Evolutionary conservation across 2,888 invertebrate genomes (phyloP), one percentile per base, ranked within the genome.

Genomic region (Meteorus cinctellus): DNA sequence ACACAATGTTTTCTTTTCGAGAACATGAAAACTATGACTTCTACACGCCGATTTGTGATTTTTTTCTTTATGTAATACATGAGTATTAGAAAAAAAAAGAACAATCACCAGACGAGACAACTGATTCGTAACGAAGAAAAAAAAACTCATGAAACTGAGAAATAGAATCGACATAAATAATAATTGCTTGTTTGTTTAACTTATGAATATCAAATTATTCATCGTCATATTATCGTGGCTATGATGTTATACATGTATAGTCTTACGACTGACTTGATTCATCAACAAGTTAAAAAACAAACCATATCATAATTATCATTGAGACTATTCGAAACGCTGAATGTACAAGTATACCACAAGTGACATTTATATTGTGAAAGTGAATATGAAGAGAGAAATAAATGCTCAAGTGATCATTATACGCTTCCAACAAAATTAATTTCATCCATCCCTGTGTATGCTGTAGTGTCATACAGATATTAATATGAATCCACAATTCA

Each of bases 11-110:
- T 48, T 19, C 41, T 6, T 27, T 5, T 67, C 29, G 19, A 48
- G 19, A 45, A 65, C 68, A 74, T 31, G 29, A 4, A 34, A 34
- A 63, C 29, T 74, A 8, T 6, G n/a, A n/a, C 34, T 62, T 51
- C 69, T 62, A 74, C 16, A 51, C 27, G 48, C 51, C 51, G 55
- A 73, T 59, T 69, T 51, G 45, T 69, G 74, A 63, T 74, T 48
- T 69, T 74, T 65, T 41, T 51, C 48, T 62, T 75, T 48, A 63
- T 63, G 69, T 51, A 75, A 31, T 70, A 51, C 45, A 36, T 36
- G 31, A 29, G 59, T n/a, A 59, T 45, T 6, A 27, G 10, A 34
- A 41, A 36, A 29, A 19, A 55, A 70, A 36, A 70, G 34, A n/a
- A 31, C 6, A 69, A 51, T n/a, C n/a, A 45, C 5, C 2, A 55